Evolutionary conservation across 1,140 invertebrate genomes (phyloP), one percentile per base, ranked within the genome.

Genomic region (Sweltsa coloradensis): DNA sequence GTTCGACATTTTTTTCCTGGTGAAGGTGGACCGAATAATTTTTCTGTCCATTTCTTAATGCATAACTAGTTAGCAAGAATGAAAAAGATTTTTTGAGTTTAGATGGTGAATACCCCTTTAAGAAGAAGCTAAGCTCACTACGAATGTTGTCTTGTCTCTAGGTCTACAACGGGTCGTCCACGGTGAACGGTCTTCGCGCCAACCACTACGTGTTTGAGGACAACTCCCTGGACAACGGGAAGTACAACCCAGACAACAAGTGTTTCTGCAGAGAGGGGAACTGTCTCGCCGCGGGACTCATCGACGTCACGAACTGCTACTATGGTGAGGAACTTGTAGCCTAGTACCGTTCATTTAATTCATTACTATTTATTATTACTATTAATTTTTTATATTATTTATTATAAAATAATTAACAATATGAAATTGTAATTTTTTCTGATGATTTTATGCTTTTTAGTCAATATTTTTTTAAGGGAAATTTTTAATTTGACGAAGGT

Each of bases 221-320:
- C 16, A 77, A 86, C 51, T 72, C 81, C 48, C 58, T 87, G 42
- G 84, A 89, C 55, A 87, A 88, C 57, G 87, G 86, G 1, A 69
- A 70, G 34, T 60, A 70, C 19, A 72, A 78, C 51, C 58, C 73
- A n/a, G 73, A 78, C 3, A 87, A 89, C 57, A 81, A 83, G 55
- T 89, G 85, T 55, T 88, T 82, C 59, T 88, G 85, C 53, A 73
- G 78, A 41, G 57, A 78, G 34, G 73, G 73, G 66, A 64, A 71
- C 42, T 87, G 85, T 57, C 64, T 85, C 16, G 73, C 74, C n/a
- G 57, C 69, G 21, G 85, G 85, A 2, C 56, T 88, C 1, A 71
- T 86, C 4, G 85, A 88, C 54, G 83, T 88, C 9, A 78, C 78
- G 0, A 78, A 83, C 49, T 89, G 85, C 54, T 89, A 87, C 59